A percentile compares a stretch with the other conserved stretches of the same genome.
phyloP scores from a whole-genome alignment of 2,797 vertebrate genomes.

The Thalassophryne amazonica region DNA sequence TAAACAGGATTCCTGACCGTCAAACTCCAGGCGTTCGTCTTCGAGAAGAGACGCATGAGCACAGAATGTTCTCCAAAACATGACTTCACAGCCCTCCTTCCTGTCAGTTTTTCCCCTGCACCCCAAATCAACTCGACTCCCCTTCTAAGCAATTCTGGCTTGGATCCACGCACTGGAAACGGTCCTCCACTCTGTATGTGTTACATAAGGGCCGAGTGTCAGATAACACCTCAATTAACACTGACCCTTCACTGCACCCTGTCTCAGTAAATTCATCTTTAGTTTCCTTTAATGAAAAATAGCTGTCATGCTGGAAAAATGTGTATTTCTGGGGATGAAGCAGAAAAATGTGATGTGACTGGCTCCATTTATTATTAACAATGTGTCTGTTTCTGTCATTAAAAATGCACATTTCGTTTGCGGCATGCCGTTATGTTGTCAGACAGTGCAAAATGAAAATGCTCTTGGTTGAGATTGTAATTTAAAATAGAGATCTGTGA shows the following conservation, averaged over 20 bases:
- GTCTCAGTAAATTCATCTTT: not conserved
- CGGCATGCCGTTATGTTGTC: too few species aligned
- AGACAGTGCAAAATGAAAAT: not conserved
- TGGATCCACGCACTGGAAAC: constrained; percentile 17
- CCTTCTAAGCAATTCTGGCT: constrained; percentile 19
- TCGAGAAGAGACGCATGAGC: constrained; percentile 36
- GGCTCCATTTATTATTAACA: not conserved
- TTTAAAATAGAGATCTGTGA: too few species aligned
- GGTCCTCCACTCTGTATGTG: not conserved
- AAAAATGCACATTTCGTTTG: not conserved
- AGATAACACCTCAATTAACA: constrained; percentile 2
- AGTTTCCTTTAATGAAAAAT: constrained; percentile 1
- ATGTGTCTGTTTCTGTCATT: not conserved
- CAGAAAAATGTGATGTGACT: not conserved
- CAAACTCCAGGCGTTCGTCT: constrained; percentile 27
- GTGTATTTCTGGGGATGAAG: not conserved
- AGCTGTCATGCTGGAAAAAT: too few species aligned
- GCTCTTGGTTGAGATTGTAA: not conserved
- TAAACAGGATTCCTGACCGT: constrained; percentile 45
- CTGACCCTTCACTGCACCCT: not conserved
- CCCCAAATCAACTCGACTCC: constrained; percentile 26
- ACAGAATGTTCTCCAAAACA: constrained; percentile 72
- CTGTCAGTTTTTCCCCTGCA: constrained; percentile 16
- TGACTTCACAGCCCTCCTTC: constrained; percentile 52
- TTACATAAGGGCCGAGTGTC: constrained; percentile 5